Conservation (phyloP, 1,140 invertebrate genomes). For the Bombus vancouverensis region DNA sequence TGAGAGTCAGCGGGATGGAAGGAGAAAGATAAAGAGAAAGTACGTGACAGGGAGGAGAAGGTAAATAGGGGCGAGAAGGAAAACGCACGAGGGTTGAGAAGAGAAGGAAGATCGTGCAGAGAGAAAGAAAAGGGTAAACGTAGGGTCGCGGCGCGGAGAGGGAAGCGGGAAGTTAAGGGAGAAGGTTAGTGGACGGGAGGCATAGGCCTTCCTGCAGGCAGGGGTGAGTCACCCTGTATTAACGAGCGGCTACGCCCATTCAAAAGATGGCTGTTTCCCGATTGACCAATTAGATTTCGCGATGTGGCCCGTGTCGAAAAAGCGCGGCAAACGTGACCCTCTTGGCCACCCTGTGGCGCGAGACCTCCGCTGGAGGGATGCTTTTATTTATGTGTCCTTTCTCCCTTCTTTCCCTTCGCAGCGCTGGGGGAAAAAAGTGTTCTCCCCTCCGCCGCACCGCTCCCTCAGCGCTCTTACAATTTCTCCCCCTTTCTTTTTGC, state of each 20-base stretch:
- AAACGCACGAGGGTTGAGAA: slow-evolving; percentile 44
- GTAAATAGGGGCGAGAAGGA: not conserved
- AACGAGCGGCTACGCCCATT: slow-evolving; percentile 78
- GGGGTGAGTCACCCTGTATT: slow-evolving; percentile 80
- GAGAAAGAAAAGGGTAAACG: slow-evolving; percentile 45
- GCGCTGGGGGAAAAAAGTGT: slow-evolving; percentile 38
- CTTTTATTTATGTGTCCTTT: slow-evolving; percentile 68
- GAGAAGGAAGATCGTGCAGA: slow-evolving; percentile 47
- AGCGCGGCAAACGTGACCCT: slow-evolving; percentile 70
- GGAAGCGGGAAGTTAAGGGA: slow-evolving; percentile 32
- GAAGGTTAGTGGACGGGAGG: slow-evolving; percentile 59
- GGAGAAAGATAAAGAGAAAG: slow-evolving; percentile 55
- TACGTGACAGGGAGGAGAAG: slow-evolving; percentile 63
- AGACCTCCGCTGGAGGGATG: slow-evolving; percentile 40
- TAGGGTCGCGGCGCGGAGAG: not conserved
- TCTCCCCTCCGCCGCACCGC: not conserved
- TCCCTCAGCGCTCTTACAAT: slow-evolving; percentile 7
- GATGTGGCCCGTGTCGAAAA: slow-evolving; percentile 70
- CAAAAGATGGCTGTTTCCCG: slow-evolving; percentile 77
- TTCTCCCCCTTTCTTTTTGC: slow-evolving; percentile 44
- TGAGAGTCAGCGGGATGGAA: not conserved
- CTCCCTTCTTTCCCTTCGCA: slow-evolving; percentile 25
- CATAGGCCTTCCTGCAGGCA: slow-evolving; percentile 71
- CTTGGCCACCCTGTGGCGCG: slow-evolving; percentile 39
- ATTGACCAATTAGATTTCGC: slow-evolving; percentile 76